These are phyloP conservation scores for Drosophila cracens DNA, from an alignment of 2,888 invertebrate species.

Conservation along the genomic window DNA sequence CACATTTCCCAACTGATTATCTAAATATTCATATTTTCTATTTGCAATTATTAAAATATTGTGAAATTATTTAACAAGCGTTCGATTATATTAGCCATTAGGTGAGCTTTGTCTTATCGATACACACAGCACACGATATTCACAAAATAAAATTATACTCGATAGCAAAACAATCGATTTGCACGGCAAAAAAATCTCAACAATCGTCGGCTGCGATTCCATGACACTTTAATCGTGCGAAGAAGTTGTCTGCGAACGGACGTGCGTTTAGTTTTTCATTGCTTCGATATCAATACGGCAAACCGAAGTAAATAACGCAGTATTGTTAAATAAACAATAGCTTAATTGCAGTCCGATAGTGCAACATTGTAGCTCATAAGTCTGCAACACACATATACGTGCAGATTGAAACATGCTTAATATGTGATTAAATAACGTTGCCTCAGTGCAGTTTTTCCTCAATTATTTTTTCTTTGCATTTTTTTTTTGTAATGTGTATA, in stretches of 20 bases:
- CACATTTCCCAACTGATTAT: slow-evolving; percentile 26
- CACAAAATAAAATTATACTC: slow-evolving; percentile 4
- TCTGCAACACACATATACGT: slow-evolving; percentile 2
- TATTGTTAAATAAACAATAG: slow-evolving; percentile 44
- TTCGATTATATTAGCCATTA: not conserved
- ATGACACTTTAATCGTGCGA: slow-evolving; percentile 62
- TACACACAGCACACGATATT: slow-evolving; percentile 5
- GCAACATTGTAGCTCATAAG: slow-evolving; percentile 28
- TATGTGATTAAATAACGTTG: slow-evolving; percentile 55
- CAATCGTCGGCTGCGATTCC: slow-evolving; percentile 16
- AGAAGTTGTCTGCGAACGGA: slow-evolving; percentile 73
- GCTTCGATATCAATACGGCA: slow-evolving; percentile 28
- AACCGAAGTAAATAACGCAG: slow-evolving; percentile 56
- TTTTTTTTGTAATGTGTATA: slow-evolving; percentile 19
- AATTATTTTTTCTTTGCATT: slow-evolving; percentile 1
- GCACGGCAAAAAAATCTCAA: slow-evolving; percentile 9
- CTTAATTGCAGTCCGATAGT: slow-evolving; percentile 24
- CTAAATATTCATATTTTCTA: slow-evolving; percentile 25
- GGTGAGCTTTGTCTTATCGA: not conserved
- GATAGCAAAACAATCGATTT: slow-evolving; percentile 37
- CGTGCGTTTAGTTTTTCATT: slow-evolving; percentile 50
- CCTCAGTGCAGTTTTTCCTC: slow-evolving; percentile 8
- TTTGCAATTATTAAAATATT: slow-evolving; percentile 4
- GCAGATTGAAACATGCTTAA: slow-evolving; percentile 13
- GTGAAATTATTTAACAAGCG: not conserved